A percentile compares a stretch with the other conserved stretches of the same genome.
phyloP scores from a whole-genome alignment of 2,888 invertebrate genomes.

The Dendrolimus houi region DNA sequence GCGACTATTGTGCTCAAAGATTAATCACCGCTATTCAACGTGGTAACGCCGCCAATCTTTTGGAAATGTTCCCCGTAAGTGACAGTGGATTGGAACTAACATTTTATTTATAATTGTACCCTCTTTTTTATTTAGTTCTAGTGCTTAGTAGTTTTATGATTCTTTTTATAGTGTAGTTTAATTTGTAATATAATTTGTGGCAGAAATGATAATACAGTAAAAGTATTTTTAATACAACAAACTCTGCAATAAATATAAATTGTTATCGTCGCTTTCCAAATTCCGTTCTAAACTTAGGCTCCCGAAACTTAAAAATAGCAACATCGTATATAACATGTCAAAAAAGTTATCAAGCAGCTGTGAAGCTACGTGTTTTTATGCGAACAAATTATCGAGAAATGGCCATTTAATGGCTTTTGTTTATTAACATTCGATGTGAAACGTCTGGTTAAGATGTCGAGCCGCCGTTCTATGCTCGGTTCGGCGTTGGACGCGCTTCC shows the following conservation, averaged over 20 bases:
- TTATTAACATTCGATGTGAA: conserved; percentile 48
- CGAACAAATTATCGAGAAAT: conserved; percentile 43
- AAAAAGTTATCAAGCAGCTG: conserved; percentile 47
- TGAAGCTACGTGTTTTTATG: conserved; percentile 61
- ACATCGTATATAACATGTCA: conserved; percentile 12
- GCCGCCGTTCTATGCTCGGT: conserved; percentile 69
- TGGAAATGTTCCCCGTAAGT: no score
- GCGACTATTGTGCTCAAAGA: no score
- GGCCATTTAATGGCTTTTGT: conserved; percentile 27
- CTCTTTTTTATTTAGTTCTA: no score
- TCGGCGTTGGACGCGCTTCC: conserved; percentile 78
- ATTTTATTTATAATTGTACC: no score
- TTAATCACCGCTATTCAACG: no score
- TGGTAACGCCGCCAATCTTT: no score
- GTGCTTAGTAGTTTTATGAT: no score
- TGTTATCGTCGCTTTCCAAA: neutral
- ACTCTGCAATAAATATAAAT: neutral
- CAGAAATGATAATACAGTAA: no score
- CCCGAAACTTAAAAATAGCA: conserved; percentile 11
- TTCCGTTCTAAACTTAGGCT: conserved; percentile 7
- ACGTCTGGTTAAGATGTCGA: conserved; percentile 54
- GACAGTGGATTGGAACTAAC: no score
- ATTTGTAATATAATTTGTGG: no score
- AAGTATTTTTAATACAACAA: no score
- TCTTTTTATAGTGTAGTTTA: no score